These are phyloP conservation scores for Lateolabrax maculatus DNA, from an alignment of 2,797 vertebrate species.

Conservation along the genomic window DNA sequence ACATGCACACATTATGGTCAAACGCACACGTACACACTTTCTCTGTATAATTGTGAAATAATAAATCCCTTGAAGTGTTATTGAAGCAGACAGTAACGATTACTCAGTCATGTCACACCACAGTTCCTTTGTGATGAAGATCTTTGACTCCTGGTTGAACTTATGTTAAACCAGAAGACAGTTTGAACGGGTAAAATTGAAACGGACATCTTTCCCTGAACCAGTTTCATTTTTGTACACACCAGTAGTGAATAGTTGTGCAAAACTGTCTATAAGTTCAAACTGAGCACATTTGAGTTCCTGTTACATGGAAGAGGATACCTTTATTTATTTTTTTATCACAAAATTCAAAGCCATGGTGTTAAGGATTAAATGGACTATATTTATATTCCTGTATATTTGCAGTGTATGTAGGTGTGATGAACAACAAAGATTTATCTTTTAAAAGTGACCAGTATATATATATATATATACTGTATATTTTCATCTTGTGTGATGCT, in stretches of 20 bases:
- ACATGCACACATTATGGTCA: constrained; percentile 1
- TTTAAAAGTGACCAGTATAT: constrained; percentile 82
- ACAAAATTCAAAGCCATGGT: constrained; percentile 69
- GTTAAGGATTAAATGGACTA: constrained; percentile 73
- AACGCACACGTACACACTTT: background rate
- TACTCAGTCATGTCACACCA: background rate
- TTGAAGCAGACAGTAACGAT: background rate
- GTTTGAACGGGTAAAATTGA: background rate
- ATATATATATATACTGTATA: constrained; percentile 80
- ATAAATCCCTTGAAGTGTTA: constrained; percentile 3
- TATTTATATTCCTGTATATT: constrained; percentile 90
- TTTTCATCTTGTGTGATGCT: constrained; percentile 87
- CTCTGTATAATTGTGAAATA: background rate
- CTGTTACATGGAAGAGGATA: constrained; percentile 45
- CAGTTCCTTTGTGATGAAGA: background rate
- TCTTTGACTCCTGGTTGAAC: constrained; percentile 20
- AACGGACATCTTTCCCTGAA: background rate
- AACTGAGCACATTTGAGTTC: constrained; percentile 51
- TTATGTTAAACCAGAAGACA: constrained; percentile 1
- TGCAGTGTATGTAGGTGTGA: constrained; percentile 88
- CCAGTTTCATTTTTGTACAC: constrained; percentile 22
- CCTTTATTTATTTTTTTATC: constrained; percentile 75
- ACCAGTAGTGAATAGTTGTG: constrained; percentile 11
- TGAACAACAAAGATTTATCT: constrained; percentile 80
- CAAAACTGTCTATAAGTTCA: constrained; percentile 25